phyloP scores from a whole-genome alignment of 2,888 invertebrate genomes.

The Drosophila tanythrix region DNA sequence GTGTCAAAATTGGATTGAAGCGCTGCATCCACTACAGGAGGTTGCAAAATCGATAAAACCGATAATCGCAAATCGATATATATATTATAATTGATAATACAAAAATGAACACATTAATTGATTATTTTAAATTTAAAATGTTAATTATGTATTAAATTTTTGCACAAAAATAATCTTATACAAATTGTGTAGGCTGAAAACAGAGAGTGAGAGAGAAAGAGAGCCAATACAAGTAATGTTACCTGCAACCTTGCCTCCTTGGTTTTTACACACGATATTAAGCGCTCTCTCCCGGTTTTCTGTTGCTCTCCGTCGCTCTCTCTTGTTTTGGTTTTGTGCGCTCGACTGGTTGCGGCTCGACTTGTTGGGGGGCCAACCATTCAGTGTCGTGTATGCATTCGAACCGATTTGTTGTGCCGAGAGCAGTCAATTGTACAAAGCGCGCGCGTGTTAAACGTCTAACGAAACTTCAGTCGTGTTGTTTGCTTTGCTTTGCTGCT shows the following conservation, averaged over 20 bases:
- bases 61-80: background rate
- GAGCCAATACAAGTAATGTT: constrained; percentile 18
- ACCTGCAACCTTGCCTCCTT: constrained; percentile 22
- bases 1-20: background rate
- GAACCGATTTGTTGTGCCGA: constrained; percentile 74
- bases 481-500: constrained; percentile 59
- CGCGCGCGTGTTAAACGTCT: constrained; percentile 53
- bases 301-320: background rate
- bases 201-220: background rate
- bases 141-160: background rate
- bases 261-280: constrained; percentile 16
- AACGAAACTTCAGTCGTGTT: constrained; percentile 61
- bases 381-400: constrained; percentile 82
- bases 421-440: constrained; percentile 44
- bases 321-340: constrained; percentile 36
- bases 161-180: background rate
- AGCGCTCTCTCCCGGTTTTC: constrained; percentile 38
- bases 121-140: background rate
- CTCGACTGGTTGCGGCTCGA: constrained; percentile 51
- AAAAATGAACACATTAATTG: background rate
- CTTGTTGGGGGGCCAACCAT: constrained; percentile 44
- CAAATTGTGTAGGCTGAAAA: background rate
- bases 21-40: background rate
- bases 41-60: background rate
- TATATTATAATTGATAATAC: background rate